phyloP scores from a whole-genome alignment of 2,113 vertebrate genomes.

The Carassius carassius region DNA sequence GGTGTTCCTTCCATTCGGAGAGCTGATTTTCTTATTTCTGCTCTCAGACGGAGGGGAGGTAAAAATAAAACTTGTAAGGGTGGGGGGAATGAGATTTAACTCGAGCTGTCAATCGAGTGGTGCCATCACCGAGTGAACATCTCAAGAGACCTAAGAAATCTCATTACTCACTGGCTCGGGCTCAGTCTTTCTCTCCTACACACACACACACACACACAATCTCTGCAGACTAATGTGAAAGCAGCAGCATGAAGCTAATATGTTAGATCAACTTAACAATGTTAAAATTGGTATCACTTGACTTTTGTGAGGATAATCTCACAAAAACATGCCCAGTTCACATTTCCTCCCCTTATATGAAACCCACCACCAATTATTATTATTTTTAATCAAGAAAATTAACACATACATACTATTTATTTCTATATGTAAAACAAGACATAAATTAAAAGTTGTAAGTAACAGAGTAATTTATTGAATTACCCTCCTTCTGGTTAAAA shows the following conservation, averaged over 20 bases:
- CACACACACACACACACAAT: slow-evolving; percentile 35
- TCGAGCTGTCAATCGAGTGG: slow-evolving; percentile 56
- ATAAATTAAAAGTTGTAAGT: no score
- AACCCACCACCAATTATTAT: no score
- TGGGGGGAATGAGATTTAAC: slow-evolving; percentile 44
- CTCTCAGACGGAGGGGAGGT: slow-evolving; percentile 44
- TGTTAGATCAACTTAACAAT: neutral
- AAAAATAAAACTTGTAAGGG: slow-evolving; percentile 48
- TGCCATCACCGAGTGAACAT: slow-evolving; percentile 51
- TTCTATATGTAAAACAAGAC: no score
- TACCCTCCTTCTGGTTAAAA: no score
- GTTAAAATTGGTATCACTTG: neutral
- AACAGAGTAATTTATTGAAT: no score
- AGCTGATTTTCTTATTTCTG: slow-evolving; percentile 49
- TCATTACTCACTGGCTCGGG: slow-evolving; percentile 51
- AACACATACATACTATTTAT: no score
- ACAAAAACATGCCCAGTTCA: slow-evolving; percentile 1
- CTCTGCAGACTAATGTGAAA: neutral
- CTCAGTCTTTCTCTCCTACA: neutral
- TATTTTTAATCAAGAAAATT: no score
- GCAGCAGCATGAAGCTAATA: neutral
- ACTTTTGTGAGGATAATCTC: neutral
- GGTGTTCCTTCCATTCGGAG: slow-evolving; percentile 40
- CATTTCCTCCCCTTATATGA: no score
- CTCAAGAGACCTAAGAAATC: slow-evolving; percentile 57